A percentile compares a stretch with the other conserved stretches of the same genome.
These are phyloP conservation scores for Gorilla gorilla DNA, from an alignment of 2,113 vertebrate genomes.

Conservation along the genomic window DNA sequence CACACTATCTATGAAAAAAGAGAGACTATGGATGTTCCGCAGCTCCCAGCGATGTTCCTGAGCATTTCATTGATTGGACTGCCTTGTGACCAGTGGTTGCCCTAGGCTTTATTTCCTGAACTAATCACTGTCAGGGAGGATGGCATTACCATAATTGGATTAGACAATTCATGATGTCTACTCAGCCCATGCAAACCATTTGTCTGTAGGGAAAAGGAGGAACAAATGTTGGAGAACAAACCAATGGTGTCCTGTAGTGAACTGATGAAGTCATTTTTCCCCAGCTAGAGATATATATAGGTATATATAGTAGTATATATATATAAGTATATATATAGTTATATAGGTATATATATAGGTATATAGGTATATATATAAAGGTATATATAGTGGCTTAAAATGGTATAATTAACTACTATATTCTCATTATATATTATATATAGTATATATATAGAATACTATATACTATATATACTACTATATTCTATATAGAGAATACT, in stretches of 20 bases:
- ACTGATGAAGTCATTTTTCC: neutral
- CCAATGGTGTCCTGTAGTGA: neutral
- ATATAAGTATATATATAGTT: too few relatives aligned
- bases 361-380: too few relatives aligned
- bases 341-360: too few relatives aligned
- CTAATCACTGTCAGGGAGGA: neutral
- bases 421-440: too few relatives aligned
- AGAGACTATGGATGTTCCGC: neutral
- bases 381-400: neutral
- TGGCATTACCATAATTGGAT: neutral
- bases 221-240: neutral
- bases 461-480: too few relatives aligned
- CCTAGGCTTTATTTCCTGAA: neutral
- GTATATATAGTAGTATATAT: too few relatives aligned
- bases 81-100: neutral
- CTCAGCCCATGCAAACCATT: neutral
- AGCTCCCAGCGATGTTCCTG: neutral
- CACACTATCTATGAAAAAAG: neutral
- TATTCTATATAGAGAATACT: too few relatives aligned
- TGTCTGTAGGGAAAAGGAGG: neutral
- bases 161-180: neutral
- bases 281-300: neutral
- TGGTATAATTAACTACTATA: too few relatives aligned
- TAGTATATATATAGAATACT: too few relatives aligned
- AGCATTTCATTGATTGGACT: neutral